phyloP scores from a whole-genome alignment of 35 echinoderm and acorn worm species.

The Heliocidaris tuberculata region DNA sequence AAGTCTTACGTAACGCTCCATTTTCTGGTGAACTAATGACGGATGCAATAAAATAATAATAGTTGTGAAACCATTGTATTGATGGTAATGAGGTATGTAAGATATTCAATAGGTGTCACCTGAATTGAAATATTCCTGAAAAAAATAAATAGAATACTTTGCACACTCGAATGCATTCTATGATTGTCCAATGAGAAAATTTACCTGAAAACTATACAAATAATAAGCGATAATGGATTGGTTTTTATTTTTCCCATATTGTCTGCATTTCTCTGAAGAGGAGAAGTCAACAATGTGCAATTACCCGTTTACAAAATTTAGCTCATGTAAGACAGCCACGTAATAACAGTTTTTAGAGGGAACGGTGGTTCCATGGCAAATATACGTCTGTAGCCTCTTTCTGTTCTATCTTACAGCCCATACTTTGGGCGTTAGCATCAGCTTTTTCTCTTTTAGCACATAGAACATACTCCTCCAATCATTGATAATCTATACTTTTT shows the following conservation, averaged over 20 bases:
- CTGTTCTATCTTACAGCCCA: neutral
- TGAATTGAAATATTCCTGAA: neutral
- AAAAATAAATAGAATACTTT: conserved; percentile 19
- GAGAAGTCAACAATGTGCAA: no score
- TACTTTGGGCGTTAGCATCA: no score
- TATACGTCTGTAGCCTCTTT: neutral
- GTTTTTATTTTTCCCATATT: neutral
- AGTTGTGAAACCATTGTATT: neutral
- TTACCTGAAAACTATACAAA: neutral
- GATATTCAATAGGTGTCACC: neutral
- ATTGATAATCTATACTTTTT: neutral
- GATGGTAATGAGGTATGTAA: neutral
- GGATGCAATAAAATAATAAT: neutral
- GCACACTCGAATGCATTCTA: neutral
- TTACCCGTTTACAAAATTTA: no score
- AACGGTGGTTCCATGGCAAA: no score
- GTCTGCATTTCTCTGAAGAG: neutral
- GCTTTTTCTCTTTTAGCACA: neutral
- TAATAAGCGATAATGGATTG: neutral
- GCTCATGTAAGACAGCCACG: no score
- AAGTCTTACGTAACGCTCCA: no score
- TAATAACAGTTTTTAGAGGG: no score
- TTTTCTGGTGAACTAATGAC: neutral
- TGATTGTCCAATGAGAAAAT: conserved; percentile 12
- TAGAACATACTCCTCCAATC: neutral